A percentile compares a stretch with the other conserved stretches of the same genome.
phyloP scores from a whole-genome alignment of 2,797 vertebrate species.

The Ctenopoma kingsleyae region DNA sequence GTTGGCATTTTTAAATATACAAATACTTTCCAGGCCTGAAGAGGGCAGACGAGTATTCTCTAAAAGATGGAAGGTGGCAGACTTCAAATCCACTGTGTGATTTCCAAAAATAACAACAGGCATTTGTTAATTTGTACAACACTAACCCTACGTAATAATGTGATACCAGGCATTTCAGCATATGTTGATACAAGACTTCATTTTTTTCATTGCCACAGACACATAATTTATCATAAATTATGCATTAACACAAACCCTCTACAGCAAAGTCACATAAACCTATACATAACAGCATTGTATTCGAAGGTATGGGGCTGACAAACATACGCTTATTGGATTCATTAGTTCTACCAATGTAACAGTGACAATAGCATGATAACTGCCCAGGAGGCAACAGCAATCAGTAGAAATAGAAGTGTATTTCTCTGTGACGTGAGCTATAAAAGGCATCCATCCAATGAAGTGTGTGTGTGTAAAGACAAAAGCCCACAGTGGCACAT shows the following conservation, averaged over 20 bases:
- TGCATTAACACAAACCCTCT: slow-evolving; percentile 1
- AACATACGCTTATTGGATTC: slow-evolving; percentile 57
- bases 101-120: slow-evolving; percentile 5
- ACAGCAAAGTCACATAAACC: slow-evolving; percentile 35
- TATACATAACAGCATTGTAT: slow-evolving; percentile 7
- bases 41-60: slow-evolving; percentile 80
- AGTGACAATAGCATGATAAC: slow-evolving; percentile 76
- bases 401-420: slow-evolving; percentile 75
- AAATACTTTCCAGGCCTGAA: slow-evolving; percentile 88
- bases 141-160: not conserved
- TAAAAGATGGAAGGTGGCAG: slow-evolving; percentile 15
- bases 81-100: slow-evolving; percentile 16
- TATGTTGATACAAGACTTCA: not conserved
- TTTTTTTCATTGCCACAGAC: slow-evolving; percentile 9
- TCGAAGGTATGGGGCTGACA: slow-evolving; percentile 37
- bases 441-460: slow-evolving; percentile 78
- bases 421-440: slow-evolving; percentile 75
- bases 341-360: slow-evolving; percentile 78
- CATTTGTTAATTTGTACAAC: slow-evolving; percentile 19
- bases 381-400: slow-evolving; percentile 75
- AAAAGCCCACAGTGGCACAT: slow-evolving; percentile 61
- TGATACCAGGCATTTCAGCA: not conserved
- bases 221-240: slow-evolving; percentile 13
- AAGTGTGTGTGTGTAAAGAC: slow-evolving; percentile 57
- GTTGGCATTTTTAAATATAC: slow-evolving; percentile 13